Evolutionary conservation across 2,113 vertebrate genomes (phyloP).

Genomic region (Suncus etruscus): DNA sequence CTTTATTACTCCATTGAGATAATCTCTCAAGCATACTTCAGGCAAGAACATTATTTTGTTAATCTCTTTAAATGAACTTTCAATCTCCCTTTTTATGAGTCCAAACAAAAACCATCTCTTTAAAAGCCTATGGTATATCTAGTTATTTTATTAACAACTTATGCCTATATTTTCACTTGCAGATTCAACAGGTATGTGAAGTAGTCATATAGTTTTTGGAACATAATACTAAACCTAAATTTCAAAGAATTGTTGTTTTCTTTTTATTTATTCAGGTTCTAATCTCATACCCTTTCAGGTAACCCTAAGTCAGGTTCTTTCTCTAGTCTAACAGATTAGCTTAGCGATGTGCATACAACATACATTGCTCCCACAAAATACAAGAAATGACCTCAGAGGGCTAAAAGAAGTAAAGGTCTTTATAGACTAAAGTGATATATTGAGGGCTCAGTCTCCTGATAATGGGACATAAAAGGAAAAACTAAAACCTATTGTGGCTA

Average conservation of each 20-base stretch:
- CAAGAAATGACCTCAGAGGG: neutral
- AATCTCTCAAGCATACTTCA: neutral
- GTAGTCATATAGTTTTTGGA: neutral
- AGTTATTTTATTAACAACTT: neutral
- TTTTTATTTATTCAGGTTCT: neutral
- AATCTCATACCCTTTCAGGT: neutral
- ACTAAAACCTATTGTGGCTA: neutral
- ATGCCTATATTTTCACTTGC: fast-evolving
- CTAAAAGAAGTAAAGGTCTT: neutral
- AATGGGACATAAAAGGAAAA: neutral
- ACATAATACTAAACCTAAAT: neutral
- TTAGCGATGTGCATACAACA: neutral
- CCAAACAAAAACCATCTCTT: neutral
- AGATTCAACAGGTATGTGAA: neutral
- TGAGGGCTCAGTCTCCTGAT: neutral
- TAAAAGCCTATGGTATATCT: neutral
- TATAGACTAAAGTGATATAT: neutral
- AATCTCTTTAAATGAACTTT: neutral
- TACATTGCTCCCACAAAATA: neutral
- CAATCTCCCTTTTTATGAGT: neutral
- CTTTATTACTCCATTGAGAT: neutral
- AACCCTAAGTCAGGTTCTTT: neutral
- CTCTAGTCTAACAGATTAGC: neutral
- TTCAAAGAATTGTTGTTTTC: neutral
- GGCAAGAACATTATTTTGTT: neutral